Base-by-base conservation (phyloP, 1,140 invertebrate genomes). In the Aphis gossypii region DNA sequence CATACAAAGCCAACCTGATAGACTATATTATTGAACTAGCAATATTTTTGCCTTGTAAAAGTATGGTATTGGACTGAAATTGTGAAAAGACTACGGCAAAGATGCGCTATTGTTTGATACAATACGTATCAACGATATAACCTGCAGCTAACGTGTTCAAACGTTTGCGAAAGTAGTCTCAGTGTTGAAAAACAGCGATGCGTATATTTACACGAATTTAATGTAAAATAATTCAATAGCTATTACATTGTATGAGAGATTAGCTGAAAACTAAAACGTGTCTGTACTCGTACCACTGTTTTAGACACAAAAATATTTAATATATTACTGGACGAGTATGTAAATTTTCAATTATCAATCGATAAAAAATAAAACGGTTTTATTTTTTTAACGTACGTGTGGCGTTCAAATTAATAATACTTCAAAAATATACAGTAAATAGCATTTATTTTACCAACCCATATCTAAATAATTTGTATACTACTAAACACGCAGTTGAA, bases 331-430 rank as follows among this genome's bases (percentile, higher is more conserved):
- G 30, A 88, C 46, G 48, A 23, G 87, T 88, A 88, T 88, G 87
- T 88, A 54, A 88, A 88, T 88, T 88, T 88, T 88, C 87, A 88
- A 86, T 86, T 46, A 86, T 30, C 44, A 44, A 86, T 86, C 41
- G 44, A 88, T 88, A 88, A n/a, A n/a, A 54, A 54, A 88, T 88
- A 51, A 88, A 88, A 88, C 9, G 48, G 48, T 46, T 88, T 48
- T 88, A 35, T 54, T 35, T 88, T 88, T 88, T n/a, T 23, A 88
- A 38, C 87, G 48, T 35, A 48, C n/a, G 46, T 46, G 23, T 35
- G 60, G 60, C n/a, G 60, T 76, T 35, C 60, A 76, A 76, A 46
- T 88, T 23, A 35, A 88, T 35, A 88, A 88, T n/a, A 54, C 20
- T 54, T 54, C 20, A 3, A 21, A 51, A 88, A 54, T n/a, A 88